phyloP scores from a whole-genome alignment of 2,888 invertebrate species.

The Epinotia bilunana region DNA sequence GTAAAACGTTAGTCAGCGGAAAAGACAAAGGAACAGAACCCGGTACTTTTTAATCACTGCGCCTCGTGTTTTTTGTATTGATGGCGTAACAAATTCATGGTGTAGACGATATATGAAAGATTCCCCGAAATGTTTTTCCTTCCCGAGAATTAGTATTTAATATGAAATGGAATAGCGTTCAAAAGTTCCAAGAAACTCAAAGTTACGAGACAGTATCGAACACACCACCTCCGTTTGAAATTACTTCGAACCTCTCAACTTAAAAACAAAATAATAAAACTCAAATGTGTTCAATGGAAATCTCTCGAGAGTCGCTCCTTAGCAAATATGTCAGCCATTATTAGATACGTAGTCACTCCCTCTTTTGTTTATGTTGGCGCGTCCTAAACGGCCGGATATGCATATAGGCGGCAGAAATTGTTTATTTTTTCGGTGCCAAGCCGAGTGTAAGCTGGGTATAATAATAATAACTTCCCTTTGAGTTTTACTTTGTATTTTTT shows the following conservation, averaged over 20 bases:
- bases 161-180: too few relatives aligned
- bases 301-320: neutral
- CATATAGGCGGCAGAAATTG: conserved; percentile 37
- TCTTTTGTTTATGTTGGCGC: conserved; percentile 30
- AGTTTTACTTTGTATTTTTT: conserved; percentile 12
- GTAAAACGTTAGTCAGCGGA: too few relatives aligned
- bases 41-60: too few relatives aligned
- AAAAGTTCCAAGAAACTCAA: too few relatives aligned
- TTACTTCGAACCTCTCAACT: neutral
- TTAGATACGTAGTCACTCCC: conserved; percentile 19
- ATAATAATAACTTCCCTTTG: conserved; percentile 35
- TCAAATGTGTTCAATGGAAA: neutral
- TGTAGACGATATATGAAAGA: too few relatives aligned
- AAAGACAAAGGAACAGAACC: too few relatives aligned
- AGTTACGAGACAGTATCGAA: too few relatives aligned
- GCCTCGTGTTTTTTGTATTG: too few relatives aligned
- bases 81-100: too few relatives aligned
- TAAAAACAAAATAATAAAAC: neutral
- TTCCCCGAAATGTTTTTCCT: too few relatives aligned
- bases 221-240: too few relatives aligned
- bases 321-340: conserved; percentile 34
- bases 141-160: too few relatives aligned
- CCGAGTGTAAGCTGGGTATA: conserved; percentile 41
- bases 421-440: conserved; percentile 40
- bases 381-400: conserved; percentile 37